Conservation (phyloP, 2,797 vertebrate genomes). For the Periophthalmus magnuspinnatus region DNA sequence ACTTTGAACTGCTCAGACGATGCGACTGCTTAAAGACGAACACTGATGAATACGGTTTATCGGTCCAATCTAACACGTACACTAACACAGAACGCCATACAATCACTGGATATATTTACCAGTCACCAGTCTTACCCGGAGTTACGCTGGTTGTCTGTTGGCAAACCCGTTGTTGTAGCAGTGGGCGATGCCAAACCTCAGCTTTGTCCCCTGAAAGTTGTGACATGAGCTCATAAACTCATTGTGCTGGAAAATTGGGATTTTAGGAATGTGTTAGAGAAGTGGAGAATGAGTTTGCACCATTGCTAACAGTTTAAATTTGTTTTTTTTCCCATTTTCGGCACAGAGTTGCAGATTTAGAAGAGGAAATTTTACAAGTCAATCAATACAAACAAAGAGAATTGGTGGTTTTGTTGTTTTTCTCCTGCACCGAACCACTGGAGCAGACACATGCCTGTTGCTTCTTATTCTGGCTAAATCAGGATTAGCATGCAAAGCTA, state of each 20-base stretch:
- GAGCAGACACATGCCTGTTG: background rate
- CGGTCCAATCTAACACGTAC: constrained; percentile 16
- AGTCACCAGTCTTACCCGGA: background rate
- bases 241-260: too few species aligned
- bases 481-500: constrained; percentile 14
- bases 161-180: too few species aligned
- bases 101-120: background rate
- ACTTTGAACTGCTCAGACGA: background rate
- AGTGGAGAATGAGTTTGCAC: too few species aligned
- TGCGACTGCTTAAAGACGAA: background rate
- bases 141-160: too few species aligned
- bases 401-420: background rate
- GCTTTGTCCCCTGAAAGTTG: too few species aligned
- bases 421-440: background rate
- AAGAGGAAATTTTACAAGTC: background rate
- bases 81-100: too few species aligned
- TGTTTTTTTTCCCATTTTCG: too few species aligned
- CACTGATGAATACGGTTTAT: constrained; percentile 24
- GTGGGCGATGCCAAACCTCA: too few species aligned
- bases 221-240: too few species aligned
- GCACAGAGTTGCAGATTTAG: background rate
- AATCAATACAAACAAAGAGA: background rate
- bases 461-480: constrained; percentile 2
- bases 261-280: too few species aligned
- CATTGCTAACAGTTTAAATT: too few species aligned